Evolutionary conservation across 1,140 invertebrate genomes (phyloP).

Genomic region (Drosophila murphyi): DNA sequence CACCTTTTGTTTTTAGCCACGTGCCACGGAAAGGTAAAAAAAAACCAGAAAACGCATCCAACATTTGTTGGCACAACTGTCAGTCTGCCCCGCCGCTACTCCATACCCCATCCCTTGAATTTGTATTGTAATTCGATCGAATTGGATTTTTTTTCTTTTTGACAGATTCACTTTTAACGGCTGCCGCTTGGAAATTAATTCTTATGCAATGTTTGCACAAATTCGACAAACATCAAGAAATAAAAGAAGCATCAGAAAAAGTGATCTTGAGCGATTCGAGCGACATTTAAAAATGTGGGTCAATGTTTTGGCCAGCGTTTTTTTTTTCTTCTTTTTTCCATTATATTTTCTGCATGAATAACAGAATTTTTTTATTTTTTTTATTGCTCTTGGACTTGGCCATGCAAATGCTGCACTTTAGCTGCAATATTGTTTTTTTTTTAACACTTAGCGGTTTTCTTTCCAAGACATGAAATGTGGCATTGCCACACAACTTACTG

Average conservation of each 20-base stretch:
- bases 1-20: slow-evolving; percentile 73
- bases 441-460: slow-evolving; percentile 19
- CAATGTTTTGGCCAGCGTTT: slow-evolving; percentile 61
- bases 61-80: slow-evolving; percentile 82
- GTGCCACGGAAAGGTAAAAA: slow-evolving; percentile 56
- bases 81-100: slow-evolving; percentile 23
- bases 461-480: slow-evolving; percentile 27
- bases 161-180: slow-evolving; percentile 70
- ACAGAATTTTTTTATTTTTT: slow-evolving; percentile 53
- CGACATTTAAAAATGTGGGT: slow-evolving; percentile 59
- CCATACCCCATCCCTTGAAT: slow-evolving; percentile 22
- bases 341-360: slow-evolving; percentile 73
- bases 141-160: slow-evolving; percentile 12
- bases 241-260: slow-evolving; percentile 25
- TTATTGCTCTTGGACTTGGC: slow-evolving; percentile 78
- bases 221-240: slow-evolving; percentile 25
- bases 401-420: slow-evolving; percentile 69
- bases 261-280: slow-evolving; percentile 52
- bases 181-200: slow-evolving; percentile 24
- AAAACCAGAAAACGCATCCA: slow-evolving; percentile 46
- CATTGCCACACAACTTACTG: slow-evolving; percentile 42
- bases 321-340: slow-evolving; percentile 6
- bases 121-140: slow-evolving; percentile 74
- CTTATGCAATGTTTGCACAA: slow-evolving; percentile 75
- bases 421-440: slow-evolving; percentile 24